Evolutionary conservation across 2,113 vertebrate genomes (phyloP).

Genomic region (Lethenteron camtschaticum): DNA sequence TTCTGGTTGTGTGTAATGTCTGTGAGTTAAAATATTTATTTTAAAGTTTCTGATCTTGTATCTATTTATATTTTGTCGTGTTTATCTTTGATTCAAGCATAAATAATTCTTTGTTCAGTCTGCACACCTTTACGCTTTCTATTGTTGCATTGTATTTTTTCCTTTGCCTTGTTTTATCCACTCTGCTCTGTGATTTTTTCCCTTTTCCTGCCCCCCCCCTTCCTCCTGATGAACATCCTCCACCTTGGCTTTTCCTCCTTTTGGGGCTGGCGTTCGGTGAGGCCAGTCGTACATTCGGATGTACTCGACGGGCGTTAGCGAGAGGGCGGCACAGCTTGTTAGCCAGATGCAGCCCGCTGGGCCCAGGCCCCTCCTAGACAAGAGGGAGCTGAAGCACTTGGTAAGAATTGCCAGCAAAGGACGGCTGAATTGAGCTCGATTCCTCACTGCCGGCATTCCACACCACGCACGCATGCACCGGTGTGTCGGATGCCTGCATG

Average conservation of each 20-base stretch:
- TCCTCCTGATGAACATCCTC: conserved; percentile 6
- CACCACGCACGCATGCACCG: too few species aligned
- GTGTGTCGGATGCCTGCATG: too few species aligned
- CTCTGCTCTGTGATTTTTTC: not conserved
- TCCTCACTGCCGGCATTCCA: too few species aligned
- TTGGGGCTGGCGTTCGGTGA: conserved; percentile 14
- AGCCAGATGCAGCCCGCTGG: conserved; percentile 73
- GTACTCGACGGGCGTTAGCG: conserved; percentile 89
- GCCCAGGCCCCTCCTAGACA: conserved; percentile 54
- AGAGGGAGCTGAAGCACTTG: conserved; percentile 42
- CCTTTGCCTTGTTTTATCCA: conserved; percentile 5
- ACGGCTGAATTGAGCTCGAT: too few species aligned
- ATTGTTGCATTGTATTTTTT: not conserved
- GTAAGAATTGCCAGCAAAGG: not conserved
- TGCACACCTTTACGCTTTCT: too few species aligned
- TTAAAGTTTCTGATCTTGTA: not conserved
- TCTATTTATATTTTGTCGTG: not conserved
- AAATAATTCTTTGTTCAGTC: not conserved
- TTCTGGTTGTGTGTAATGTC: too few species aligned
- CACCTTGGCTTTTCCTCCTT: conserved; percentile 6
- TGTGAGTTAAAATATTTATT: too few species aligned
- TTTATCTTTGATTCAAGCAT: not conserved
- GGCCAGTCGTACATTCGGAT: conserved; percentile 73
- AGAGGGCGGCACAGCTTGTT: conserved; percentile 85
- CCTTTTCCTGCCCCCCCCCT: not conserved